Conservation (phyloP, 2,888 invertebrate species). For the Ceramica pisi region DNA sequence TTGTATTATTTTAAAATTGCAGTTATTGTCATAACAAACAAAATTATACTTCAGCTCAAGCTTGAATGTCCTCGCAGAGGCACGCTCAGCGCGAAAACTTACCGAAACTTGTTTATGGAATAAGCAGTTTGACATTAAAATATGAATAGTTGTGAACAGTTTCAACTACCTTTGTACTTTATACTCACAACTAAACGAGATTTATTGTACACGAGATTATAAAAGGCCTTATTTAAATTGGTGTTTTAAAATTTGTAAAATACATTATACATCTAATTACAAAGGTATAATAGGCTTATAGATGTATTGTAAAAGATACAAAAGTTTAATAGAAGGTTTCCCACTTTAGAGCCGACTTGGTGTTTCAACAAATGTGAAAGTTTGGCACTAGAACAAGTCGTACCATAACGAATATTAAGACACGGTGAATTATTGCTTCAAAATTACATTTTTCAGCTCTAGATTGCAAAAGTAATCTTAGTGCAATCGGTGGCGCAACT, state of each 20-base stretch:
- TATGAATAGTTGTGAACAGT: slow-evolving; percentile 69
- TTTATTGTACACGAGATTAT: slow-evolving; percentile 74
- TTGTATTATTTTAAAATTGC: slow-evolving; percentile 23
- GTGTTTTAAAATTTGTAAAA: slow-evolving; percentile 63
- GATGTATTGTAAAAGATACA: slow-evolving; percentile 60
- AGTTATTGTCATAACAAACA: slow-evolving; percentile 40
- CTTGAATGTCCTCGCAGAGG: slow-evolving; percentile 20
- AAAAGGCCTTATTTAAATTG: slow-evolving; percentile 65
- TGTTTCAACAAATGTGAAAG: slow-evolving; percentile 49
- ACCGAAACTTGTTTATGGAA: slow-evolving; percentile 39
- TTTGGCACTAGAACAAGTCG: slow-evolving; percentile 64
- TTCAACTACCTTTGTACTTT: slow-evolving; percentile 86
- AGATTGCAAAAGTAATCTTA: slow-evolving; percentile 52
- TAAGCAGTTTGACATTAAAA: slow-evolving; percentile 51
- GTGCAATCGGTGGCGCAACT: slow-evolving; percentile 50
- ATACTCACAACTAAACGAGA: slow-evolving; percentile 82
- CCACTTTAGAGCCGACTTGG: slow-evolving; percentile 53
- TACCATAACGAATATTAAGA: slow-evolving; percentile 61
- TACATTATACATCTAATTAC: slow-evolving; percentile 52
- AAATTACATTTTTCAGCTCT: slow-evolving; percentile 52
- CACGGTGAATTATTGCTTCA: slow-evolving; percentile 67
- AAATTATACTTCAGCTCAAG: slow-evolving; percentile 11
- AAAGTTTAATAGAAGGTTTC: slow-evolving; percentile 53
- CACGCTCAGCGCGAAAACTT: slow-evolving; percentile 32
- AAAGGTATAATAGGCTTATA: slow-evolving; percentile 60